These are phyloP conservation scores for Ictalurus furcatus DNA, from an alignment of 2,113 vertebrate species.

Conservation along the genomic window DNA sequence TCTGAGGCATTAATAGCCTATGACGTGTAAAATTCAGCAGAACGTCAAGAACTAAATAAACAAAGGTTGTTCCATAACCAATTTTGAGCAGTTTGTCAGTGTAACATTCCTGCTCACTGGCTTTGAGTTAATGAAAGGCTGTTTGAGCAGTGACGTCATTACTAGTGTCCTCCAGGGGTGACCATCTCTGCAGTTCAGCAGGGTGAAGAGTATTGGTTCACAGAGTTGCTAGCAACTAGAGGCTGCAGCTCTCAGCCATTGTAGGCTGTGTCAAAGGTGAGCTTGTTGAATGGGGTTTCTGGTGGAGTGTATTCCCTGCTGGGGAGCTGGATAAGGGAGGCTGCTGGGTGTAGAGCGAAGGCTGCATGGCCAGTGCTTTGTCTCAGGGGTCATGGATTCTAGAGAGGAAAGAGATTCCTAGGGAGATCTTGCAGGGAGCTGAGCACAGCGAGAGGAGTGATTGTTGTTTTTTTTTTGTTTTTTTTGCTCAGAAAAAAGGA, in stretches of 20 bases:
- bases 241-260: constrained; percentile 21
- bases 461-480: background rate
- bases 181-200: constrained; percentile 21
- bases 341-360: constrained; percentile 56
- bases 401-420: constrained; percentile 63
- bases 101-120: background rate
- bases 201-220: constrained; percentile 27
- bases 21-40: constrained; percentile 7
- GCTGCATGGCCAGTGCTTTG: constrained; percentile 65
- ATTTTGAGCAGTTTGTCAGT: background rate
- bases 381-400: constrained; percentile 64
- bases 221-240: background rate
- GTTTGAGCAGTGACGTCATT: background rate
- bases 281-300: constrained; percentile 59
- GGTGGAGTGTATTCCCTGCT: background rate
- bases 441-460: constrained; percentile 16
- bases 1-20: background rate
- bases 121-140: background rate
- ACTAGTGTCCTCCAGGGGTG: background rate
- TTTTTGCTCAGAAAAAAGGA: constrained; percentile 15
- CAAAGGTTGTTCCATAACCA: background rate
- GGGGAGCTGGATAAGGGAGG: background rate
- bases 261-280: constrained; percentile 70
- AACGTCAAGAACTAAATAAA: background rate
- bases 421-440: constrained; percentile 56